Conservation (phyloP, 2,888 invertebrate genomes). For the Tinea semifulvella region DNA sequence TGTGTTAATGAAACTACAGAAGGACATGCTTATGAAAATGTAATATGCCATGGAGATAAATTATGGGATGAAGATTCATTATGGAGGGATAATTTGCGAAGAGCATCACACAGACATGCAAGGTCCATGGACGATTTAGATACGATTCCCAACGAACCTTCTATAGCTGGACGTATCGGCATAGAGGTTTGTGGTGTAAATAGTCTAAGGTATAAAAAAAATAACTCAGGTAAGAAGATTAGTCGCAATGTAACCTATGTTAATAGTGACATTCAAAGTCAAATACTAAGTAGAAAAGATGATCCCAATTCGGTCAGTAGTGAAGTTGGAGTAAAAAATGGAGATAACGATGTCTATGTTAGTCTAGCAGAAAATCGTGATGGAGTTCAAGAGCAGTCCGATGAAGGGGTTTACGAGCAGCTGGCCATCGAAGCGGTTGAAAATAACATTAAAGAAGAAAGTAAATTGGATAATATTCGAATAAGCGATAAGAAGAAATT, state of each 20-base stretch:
- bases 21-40: slow-evolving; percentile 50
- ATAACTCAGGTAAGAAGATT: slow-evolving; percentile 49
- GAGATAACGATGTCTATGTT: slow-evolving; percentile 63
- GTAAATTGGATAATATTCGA: slow-evolving; percentile 21
- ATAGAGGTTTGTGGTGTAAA: slow-evolving; percentile 43
- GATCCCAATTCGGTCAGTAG: slow-evolving; percentile 18
- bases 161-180: slow-evolving; percentile 30
- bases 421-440: slow-evolving; percentile 47
- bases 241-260: slow-evolving; percentile 82
- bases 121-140: slow-evolving; percentile 86
- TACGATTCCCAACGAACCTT: slow-evolving; percentile 33
- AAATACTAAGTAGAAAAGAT: slow-evolving; percentile 32
- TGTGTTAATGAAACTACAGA: slow-evolving; percentile 45
- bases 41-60: slow-evolving; percentile 70
- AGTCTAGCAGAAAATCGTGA: slow-evolving; percentile 48
- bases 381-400: slow-evolving; percentile 32
- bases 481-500: slow-evolving; percentile 47
- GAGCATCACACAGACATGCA: slow-evolving; percentile 83
- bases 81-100: slow-evolving; percentile 82
- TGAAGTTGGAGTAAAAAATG: slow-evolving; percentile 30
- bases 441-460: slow-evolving; percentile 23
- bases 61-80: slow-evolving; percentile 85
- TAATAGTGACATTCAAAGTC: slow-evolving; percentile 72
- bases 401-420: slow-evolving; percentile 68
- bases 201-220: slow-evolving; percentile 54